A percentile compares a stretch with the other conserved stretches of the same genome.
phyloP scores from a whole-genome alignment of 1,140 invertebrate genomes.

The Mylabris phalerata region DNA sequence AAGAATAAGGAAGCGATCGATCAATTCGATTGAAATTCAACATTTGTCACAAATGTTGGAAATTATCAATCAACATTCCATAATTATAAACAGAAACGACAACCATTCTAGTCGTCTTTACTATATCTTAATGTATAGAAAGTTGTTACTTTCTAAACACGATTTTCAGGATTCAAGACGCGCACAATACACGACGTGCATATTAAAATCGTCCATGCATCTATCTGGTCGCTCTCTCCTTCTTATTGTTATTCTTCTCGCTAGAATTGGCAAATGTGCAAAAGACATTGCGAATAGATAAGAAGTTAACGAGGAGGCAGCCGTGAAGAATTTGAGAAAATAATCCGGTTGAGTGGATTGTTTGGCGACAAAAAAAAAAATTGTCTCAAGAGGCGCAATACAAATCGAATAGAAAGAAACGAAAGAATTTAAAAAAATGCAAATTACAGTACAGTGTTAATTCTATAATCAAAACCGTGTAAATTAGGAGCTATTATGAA shows the following conservation, averaged over 20 bases:
- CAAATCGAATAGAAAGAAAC: too few relatives aligned
- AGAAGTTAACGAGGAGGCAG: constrained; percentile 26
- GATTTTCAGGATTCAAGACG: constrained; percentile 20
- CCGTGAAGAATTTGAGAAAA: constrained; percentile 14
- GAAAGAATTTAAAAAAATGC: too few relatives aligned
- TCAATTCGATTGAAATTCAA: too few relatives aligned
- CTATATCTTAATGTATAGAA: too few relatives aligned
- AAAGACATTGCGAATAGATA: constrained; percentile 35
- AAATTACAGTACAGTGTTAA: too few relatives aligned
- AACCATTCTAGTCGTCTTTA: constrained; percentile 8
- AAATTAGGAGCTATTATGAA: too few relatives aligned
- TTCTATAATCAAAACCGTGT: too few relatives aligned
- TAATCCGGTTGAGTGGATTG: constrained; percentile 9
- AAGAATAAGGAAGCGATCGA: too few relatives aligned
- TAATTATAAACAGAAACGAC: background rate
- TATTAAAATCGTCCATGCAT: constrained; percentile 17
- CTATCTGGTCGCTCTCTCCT: constrained; percentile 8
- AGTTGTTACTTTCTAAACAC: constrained; percentile 7
- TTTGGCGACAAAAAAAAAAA: background rate
- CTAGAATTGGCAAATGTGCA: constrained; percentile 32
- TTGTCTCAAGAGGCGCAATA: too few relatives aligned
- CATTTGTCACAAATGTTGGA: too few relatives aligned
- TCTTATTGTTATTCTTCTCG: constrained; percentile 34
- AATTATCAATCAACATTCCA: background rate
- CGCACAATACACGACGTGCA: constrained; percentile 19